Base-by-base conservation (phyloP, 2,797 vertebrate genomes). In the Odontamblyopus lacepedii region DNA sequence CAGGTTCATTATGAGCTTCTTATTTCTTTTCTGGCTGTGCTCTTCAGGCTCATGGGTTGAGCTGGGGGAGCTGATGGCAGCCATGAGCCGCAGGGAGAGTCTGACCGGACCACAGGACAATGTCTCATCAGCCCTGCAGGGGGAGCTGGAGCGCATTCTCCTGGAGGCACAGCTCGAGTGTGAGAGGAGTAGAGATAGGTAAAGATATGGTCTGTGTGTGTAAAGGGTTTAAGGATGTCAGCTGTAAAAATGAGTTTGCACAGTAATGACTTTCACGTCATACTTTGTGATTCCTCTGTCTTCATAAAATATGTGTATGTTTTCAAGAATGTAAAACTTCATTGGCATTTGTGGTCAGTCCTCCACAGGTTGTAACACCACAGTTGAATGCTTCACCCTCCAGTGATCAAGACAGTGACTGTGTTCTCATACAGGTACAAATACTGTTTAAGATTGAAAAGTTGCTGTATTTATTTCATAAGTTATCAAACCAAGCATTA, bases 131-230 rank as follows among this genome's bases (percentile, higher is more conserved):
- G 9, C 86, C 87, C 89, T 93, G 83, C 93, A 94, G 91, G 92
- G 91, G 84, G 92, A 93, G 88, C 89, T 93, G 66, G 93, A 94
- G 92, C 90, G 89, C 69, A 92, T 94, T 83, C 92, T 93, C 4
- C 88, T 91, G 79, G 93, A 93, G 77, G 93, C 92, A 2, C 93
- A 94, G 88, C 83, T 92, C 0, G 93, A 94, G 84, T 90, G 91
- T 62, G 93, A 94, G 79, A 92, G 91, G 84, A 92, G 76, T 74
- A 85, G 78, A 86, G 91, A 92, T 80, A 91, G 92, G 90, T 85
- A 75, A 78, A 64, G 63, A 70, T 63, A n/a, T 38, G 61, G 4
- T 27, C n/a, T 68, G 70, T 71, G 44, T 27, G 67, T 68, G 32
- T 73, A 23, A 23, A 23, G 11, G 41, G 4, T 35, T 35, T 5